A percentile compares a stretch with the other conserved stretches of the same genome.
Evolutionary conservation across 2,797 vertebrate genomes (phyloP).

Genomic region (Chaetophractus vellerosus): DNA sequence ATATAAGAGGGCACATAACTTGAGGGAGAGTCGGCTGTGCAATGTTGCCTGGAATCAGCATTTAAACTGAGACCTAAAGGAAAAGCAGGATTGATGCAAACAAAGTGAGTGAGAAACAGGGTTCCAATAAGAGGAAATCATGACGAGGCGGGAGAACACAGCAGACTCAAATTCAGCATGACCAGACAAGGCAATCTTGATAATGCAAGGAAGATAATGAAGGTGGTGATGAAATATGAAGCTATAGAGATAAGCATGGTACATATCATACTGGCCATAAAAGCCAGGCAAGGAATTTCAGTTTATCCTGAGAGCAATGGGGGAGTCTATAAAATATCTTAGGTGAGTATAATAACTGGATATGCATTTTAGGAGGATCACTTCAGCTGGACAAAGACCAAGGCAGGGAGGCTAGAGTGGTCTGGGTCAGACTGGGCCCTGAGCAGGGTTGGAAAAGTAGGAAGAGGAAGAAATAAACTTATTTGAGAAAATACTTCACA

Average conservation of each 20-base stretch:
- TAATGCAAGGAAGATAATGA: neutral
- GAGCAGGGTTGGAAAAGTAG: neutral
- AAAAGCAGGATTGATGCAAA: neutral
- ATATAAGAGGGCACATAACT: no score
- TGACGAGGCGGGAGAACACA: neutral
- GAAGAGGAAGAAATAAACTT: neutral
- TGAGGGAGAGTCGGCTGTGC: neutral
- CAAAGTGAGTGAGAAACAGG: neutral
- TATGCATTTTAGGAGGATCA: neutral
- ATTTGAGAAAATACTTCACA: neutral
- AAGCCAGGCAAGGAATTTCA: neutral
- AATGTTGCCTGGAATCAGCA: neutral
- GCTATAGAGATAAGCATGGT: neutral
- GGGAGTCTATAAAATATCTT: neutral
- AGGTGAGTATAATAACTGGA: neutral
- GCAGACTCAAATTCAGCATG: neutral
- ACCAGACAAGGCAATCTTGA: neutral
- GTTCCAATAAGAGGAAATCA: neutral
- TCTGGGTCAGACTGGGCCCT: neutral
- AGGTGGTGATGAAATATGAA: neutral
- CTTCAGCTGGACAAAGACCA: neutral
- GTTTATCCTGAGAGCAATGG: neutral
- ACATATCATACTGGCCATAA: neutral
- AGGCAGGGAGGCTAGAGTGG: neutral
- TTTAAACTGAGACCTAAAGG: neutral